phyloP scores from a whole-genome alignment of 2,888 invertebrate species.

The Hanleya hanleyi region DNA sequence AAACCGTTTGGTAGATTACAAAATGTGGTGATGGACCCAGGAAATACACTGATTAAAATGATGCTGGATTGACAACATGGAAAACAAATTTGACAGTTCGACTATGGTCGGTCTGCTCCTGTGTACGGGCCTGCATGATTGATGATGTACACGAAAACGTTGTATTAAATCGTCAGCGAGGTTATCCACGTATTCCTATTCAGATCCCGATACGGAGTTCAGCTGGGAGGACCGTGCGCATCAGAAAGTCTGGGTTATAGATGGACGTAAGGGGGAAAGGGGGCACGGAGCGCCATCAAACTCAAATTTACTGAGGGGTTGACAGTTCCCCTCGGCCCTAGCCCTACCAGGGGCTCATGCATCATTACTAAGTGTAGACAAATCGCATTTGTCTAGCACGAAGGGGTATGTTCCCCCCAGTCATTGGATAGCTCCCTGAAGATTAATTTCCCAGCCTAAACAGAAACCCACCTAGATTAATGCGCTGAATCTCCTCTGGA shows the following conservation, averaged over 20 bases:
- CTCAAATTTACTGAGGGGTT: neutral
- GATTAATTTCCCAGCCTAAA: neutral
- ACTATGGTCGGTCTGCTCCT: neutral
- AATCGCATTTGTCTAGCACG: neutral
- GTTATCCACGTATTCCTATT: neutral
- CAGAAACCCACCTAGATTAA: constrained; percentile 2
- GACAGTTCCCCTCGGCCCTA: neutral
- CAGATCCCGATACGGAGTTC: neutral
- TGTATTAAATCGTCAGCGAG: neutral
- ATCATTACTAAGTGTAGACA: neutral
- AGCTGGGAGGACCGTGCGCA: neutral
- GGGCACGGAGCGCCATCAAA: neutral
- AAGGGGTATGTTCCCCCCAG: neutral
- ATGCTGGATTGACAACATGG: neutral
- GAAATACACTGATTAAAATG: too few species aligned
- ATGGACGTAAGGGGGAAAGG: neutral
- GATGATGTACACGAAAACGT: neutral
- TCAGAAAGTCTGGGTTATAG: neutral
- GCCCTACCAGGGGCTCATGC: neutral
- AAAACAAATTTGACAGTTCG: neutral
- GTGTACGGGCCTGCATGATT: neutral
- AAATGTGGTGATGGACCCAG: too few species aligned
- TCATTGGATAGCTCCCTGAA: neutral
- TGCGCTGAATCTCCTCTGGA: neutral
- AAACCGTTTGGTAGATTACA: too few species aligned